Percentiles rank a stretch among this genome's conserved stretches.
Evolutionary conservation across 2,797 vertebrate genomes (phyloP).

Genomic region (Premnoplex brunnescens): DNA sequence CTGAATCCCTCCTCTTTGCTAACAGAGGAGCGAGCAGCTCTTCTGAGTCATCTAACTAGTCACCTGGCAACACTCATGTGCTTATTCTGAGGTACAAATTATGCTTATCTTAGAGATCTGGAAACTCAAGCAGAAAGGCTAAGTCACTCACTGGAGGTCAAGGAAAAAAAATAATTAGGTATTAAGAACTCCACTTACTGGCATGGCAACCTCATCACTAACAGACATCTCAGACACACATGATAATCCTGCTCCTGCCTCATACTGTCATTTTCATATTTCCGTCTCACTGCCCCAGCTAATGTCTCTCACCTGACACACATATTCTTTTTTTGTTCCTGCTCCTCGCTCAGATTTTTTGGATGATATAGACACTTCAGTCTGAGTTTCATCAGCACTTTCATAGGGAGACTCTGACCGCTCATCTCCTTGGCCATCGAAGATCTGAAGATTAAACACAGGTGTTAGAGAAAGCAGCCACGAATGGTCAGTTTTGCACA

Average conservation of each 20-base stretch:
- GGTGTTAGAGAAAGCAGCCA: slow-evolving; percentile 37
- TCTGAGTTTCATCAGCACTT: slow-evolving; percentile 87
- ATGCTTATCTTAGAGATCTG: neutral
- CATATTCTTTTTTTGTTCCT: slow-evolving; percentile 85
- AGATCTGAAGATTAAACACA: slow-evolving; percentile 81
- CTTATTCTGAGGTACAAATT: neutral
- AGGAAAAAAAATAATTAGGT: neutral
- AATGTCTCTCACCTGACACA: slow-evolving; percentile 87
- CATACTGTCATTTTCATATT: neutral
- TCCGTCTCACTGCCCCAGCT: neutral
- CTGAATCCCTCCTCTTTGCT: neutral
- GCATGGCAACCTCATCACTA: neutral
- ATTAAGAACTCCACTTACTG: neutral
- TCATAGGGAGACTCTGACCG: slow-evolving; percentile 91
- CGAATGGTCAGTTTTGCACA: neutral
- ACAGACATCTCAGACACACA: neutral
- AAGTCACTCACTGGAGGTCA: neutral
- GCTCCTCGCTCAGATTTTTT: slow-evolving; percentile 87
- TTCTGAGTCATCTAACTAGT: neutral
- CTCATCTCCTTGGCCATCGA: slow-evolving; percentile 84
- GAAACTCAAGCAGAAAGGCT: neutral
- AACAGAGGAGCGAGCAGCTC: neutral
- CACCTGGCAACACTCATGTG: neutral
- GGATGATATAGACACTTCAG: slow-evolving; percentile 76
- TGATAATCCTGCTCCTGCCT: neutral